These are phyloP conservation scores for Kradibia gibbosae DNA, from an alignment of 1,140 invertebrate species.

Conservation along the genomic window DNA sequence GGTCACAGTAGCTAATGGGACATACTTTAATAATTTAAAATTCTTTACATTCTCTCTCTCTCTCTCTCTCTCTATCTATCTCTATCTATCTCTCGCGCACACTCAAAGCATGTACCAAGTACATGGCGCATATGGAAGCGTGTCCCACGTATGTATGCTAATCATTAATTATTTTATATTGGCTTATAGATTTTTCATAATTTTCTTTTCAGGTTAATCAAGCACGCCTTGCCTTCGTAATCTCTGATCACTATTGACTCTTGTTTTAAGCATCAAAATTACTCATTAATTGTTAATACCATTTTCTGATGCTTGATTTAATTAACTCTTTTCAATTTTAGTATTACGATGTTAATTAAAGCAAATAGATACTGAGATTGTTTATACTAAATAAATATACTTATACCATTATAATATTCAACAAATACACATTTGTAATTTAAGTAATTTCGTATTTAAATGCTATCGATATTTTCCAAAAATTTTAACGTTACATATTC, in stretches of 20 bases:
- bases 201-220: not conserved
- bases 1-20: not conserved
- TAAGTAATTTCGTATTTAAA: not conserved
- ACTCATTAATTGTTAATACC: not conserved
- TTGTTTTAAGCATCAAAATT: too few relatives aligned
- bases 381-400: too few relatives aligned
- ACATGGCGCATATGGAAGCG: not conserved
- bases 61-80: too few relatives aligned
- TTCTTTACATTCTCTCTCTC: not conserved
- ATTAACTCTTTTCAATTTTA: not conserved
- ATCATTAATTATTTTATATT: not conserved
- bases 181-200: not conserved
- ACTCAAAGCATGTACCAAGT: too few relatives aligned
- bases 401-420: too few relatives aligned
- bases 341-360: not conserved
- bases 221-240: not conserved
- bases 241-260: not conserved
- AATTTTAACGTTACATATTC: too few relatives aligned
- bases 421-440: too few relatives aligned
- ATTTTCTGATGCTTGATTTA: not conserved
- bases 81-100: not conserved
- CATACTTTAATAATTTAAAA: not conserved
- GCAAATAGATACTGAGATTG: too few relatives aligned
- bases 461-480: too few relatives aligned
- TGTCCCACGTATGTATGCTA: not conserved